Percentiles rank a stretch among this genome's conserved stretches.
These are phyloP conservation scores for Perccottus glenii DNA, from an alignment of 2,113 vertebrate genomes.

Conservation along the genomic window DNA sequence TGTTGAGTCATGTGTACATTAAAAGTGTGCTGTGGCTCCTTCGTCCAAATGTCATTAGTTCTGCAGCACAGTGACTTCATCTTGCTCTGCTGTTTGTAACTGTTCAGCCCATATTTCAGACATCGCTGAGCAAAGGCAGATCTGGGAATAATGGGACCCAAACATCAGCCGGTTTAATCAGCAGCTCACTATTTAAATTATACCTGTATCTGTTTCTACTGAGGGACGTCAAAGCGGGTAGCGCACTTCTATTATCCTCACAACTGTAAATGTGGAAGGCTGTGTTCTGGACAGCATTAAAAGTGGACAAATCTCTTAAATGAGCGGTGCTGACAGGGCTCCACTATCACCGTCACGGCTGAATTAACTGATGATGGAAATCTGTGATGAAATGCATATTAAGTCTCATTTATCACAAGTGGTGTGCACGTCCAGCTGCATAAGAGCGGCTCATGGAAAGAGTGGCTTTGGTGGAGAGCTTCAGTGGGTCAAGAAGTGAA, in stretches of 20 bases:
- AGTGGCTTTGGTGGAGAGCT: conserved; percentile 10
- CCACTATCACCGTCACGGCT: conserved; percentile 41
- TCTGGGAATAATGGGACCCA: conserved; percentile 48
- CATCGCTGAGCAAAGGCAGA: conserved; percentile 63
- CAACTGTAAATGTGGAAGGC: conserved; percentile 6
- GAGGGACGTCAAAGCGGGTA: conserved; percentile 31
- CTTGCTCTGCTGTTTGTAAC: conserved; percentile 71
- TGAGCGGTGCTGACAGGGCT: conserved; percentile 34
- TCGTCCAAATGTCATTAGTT: conserved; percentile 59
- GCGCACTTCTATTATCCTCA: conserved; percentile 32
- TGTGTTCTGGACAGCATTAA: conserved; percentile 56
- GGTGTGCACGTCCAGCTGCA: conserved; percentile 43
- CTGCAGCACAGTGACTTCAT: conserved; percentile 66
- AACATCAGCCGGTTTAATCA: conserved; percentile 67
- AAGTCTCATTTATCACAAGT: conserved; percentile 45
- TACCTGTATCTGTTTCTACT: conserved; percentile 57
- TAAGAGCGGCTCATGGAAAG: conserved; percentile 28
- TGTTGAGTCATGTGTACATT: conserved; percentile 39
- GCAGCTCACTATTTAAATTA: conserved; percentile 43
- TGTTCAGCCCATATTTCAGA: conserved; percentile 61
- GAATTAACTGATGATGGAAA: conserved; percentile 41
- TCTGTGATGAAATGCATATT: conserved; percentile 42
- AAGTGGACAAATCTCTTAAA: conserved; percentile 41
- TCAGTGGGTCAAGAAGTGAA: conserved; percentile 15
- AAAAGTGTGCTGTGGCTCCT: conserved; percentile 35